Evolutionary conservation across 2,797 vertebrate species (phyloP), one percentile per base, ranked within the genome.

Genomic region (Darevskia nairensis): DNA sequence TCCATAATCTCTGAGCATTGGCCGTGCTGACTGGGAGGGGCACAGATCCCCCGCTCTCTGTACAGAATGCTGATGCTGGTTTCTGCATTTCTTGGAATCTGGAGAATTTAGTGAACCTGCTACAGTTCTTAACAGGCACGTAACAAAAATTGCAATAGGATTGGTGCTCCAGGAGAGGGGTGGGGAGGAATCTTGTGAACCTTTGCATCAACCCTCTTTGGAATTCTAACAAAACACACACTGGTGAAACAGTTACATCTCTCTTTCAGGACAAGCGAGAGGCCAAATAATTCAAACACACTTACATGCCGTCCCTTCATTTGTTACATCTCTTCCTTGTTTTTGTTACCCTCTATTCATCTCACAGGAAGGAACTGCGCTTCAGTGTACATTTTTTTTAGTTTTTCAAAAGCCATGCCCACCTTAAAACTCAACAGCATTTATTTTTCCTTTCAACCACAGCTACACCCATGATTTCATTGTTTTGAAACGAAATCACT

Each of bases 401-500:
- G 88, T 78, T 94, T 93, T 90, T 86, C 80, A 88, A 89, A 92
- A 55, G 86, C 66, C 90, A 80, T 80, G 8, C 86, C 87, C 11
- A 1, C 0, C 77, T 80, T 9, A 64, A 82, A 44, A 64, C 77
- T 21, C 55, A 78, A 39, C 82, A 0, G 1, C 91, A 93, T 91
- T 94, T 91, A 93, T 91, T 93, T 89, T 93, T 88, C 72, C 87
- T 92, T 89, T 90, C 90, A 91, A 91, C 86, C 88, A 86, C 88
- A 93, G 21, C 81, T 95, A 92, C 69, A 84, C 90, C 88, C 84
- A 89, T 80, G 92, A 55, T 15, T 55, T 55, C 50, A 15, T 55
- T 95, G 90, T 90, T 93, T 95, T 86, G 85, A 92, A 94, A 94
- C 91, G 89, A 93, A 92, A 92, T 94, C 88, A 92, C 89, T 95